Percentiles rank a stretch among this genome's conserved stretches.
Conservation (phyloP, 1,140 invertebrate genomes). For the Akabosia matsudoensis region DNA sequence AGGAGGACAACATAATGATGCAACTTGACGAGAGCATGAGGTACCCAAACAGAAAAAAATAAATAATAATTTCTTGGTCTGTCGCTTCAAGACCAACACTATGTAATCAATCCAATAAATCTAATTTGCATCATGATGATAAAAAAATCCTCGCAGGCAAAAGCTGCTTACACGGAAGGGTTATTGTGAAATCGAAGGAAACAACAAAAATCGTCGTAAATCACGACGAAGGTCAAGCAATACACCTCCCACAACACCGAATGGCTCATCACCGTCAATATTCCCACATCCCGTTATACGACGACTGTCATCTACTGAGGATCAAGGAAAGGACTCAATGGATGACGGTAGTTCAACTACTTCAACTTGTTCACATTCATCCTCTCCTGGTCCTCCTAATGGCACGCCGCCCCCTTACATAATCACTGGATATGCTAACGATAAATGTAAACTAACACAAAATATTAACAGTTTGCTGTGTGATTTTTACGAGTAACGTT, state of each 20-base stretch:
- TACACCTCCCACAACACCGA: constrained; percentile 50
- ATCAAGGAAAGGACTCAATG: constrained; percentile 34
- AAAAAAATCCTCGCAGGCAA: too few species aligned
- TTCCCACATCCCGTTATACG: constrained; percentile 40
- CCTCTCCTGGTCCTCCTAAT: constrained; percentile 35
- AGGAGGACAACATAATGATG: constrained; percentile 66
- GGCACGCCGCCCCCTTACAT: constrained; percentile 37
- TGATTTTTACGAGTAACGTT: too few species aligned
- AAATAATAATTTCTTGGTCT: too few species aligned
- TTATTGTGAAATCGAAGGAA: constrained; percentile 55
- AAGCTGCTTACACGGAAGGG: constrained; percentile 67
- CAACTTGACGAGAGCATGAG: constrained; percentile 76
- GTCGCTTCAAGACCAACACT: constrained; percentile 20
- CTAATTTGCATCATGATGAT: too few species aligned
- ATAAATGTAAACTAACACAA: constrained; percentile 35
- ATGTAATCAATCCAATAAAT: too few species aligned
- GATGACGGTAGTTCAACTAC: constrained; percentile 42
- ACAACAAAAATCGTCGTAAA: constrained; percentile 66
- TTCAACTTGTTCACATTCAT: constrained; percentile 41
- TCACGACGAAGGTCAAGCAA: constrained; percentile 70
- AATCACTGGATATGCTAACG: constrained; percentile 39
- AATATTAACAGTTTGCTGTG: constrained; percentile 20
- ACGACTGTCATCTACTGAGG: constrained; percentile 40
- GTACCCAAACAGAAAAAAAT: constrained; percentile 48
- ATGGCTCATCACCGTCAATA: constrained; percentile 38